Evolutionary conservation across 2,113 vertebrate species (phyloP).

Genomic region (Cyrtonyx montezumae): DNA sequence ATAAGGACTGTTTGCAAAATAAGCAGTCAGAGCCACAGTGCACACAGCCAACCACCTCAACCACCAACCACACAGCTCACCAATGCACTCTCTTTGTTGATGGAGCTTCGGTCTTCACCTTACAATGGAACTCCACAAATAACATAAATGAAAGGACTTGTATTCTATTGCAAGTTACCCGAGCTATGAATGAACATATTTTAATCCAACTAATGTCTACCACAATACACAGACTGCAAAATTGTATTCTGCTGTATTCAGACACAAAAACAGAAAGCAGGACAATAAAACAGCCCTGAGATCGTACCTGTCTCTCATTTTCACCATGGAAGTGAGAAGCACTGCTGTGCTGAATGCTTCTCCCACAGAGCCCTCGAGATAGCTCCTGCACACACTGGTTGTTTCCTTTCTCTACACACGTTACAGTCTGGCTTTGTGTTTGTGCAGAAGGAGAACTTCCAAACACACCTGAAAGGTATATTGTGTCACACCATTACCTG

Average conservation of each 20-base stretch:
- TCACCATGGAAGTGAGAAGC: slow-evolving; percentile 35
- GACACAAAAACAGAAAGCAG: accelerated
- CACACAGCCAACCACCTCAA: not conserved
- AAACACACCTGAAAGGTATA: slow-evolving; percentile 83
- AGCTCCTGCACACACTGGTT: slow-evolving; percentile 31
- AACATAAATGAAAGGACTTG: not conserved
- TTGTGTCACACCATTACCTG: not conserved
- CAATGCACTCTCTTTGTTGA: not conserved
- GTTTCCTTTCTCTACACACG: slow-evolving; percentile 71
- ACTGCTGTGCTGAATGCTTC: slow-evolving; percentile 62
- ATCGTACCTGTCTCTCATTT: slow-evolving; percentile 72
- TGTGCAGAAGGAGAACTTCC: slow-evolving; percentile 66
- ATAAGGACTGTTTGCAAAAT: not conserved
- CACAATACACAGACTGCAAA: not conserved
- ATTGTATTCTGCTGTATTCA: not conserved
- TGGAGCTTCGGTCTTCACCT: not conserved
- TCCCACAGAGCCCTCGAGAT: slow-evolving; percentile 71
- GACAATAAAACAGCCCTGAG: not conserved
- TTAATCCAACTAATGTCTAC: not conserved
- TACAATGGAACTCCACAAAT: not conserved
- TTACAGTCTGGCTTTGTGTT: slow-evolving; percentile 44
- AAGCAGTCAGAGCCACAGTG: not conserved
- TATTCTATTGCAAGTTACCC: not conserved
- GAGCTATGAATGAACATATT: not conserved
- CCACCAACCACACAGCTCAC: too few species aligned